Evolutionary conservation across 2,888 invertebrate genomes (phyloP).

Genomic region (Autographa pulchrina): DNA sequence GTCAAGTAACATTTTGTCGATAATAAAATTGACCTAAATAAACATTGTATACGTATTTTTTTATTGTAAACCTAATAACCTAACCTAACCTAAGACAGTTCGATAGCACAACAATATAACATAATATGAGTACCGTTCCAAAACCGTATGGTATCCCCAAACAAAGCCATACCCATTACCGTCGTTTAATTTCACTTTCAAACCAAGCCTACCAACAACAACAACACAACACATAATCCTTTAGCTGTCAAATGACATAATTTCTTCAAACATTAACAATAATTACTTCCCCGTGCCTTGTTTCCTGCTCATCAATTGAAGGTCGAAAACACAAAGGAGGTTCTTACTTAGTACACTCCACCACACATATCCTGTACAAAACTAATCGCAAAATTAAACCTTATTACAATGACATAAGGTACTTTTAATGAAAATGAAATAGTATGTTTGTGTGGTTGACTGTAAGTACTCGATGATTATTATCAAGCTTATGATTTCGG

Average conservation of each 20-base stretch:
- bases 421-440: neutral
- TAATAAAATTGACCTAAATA: no score
- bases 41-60: no score
- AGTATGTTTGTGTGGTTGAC: no score
- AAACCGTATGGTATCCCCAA: neutral
- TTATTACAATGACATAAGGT: neutral
- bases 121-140: neutral
- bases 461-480: constrained; percentile 43
- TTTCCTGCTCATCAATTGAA: constrained; percentile 61
- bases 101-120: neutral
- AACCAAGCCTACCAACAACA: neutral
- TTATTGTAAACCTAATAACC: no score
- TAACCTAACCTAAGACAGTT: no score
- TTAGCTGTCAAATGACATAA: constrained; percentile 31
- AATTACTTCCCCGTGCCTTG: constrained; percentile 60
- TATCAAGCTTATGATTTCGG: constrained; percentile 47
- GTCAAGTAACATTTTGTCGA: no score
- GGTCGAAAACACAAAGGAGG: constrained; percentile 55
- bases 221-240: constrained; percentile 5
- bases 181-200: neutral
- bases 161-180: neutral
- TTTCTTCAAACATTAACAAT: constrained; percentile 32
- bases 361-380: neutral
- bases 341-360: constrained; percentile 18
- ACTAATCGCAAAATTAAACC: neutral